A percentile compares a stretch with the other conserved stretches of the same genome.
Conservation (phyloP, 2,113 vertebrate genomes). For the Murina feae region DNA sequence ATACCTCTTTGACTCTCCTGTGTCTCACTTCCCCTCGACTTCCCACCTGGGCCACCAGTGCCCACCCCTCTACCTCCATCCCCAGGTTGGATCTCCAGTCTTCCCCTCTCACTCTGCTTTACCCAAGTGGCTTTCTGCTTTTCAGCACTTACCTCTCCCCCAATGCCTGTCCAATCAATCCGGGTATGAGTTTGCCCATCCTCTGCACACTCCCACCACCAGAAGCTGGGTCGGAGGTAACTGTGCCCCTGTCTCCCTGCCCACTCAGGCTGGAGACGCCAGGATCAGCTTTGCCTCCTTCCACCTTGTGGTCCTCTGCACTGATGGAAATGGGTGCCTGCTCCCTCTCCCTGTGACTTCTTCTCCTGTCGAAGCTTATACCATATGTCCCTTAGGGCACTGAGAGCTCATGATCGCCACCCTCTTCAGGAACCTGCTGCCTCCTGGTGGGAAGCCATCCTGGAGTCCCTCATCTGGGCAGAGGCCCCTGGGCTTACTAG, state of each 20-base stretch:
- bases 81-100: not conserved
- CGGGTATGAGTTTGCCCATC: not conserved
- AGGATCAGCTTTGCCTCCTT: not conserved
- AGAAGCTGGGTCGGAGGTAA: not conserved
- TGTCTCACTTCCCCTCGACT: rapidly evolving
- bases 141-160: not conserved
- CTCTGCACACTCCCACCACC: not conserved
- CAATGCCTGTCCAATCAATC: too few relatives aligned
- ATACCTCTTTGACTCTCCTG: not conserved
- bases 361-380: not conserved
- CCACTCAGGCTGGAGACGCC: too few relatives aligned
- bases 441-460: not conserved
- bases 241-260: not conserved
- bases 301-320: rapidly evolving
- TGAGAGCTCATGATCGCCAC: not conserved
- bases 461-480: not conserved
- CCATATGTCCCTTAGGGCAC: too few relatives aligned
- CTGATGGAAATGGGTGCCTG: not conserved
- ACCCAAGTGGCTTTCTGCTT: not conserved
- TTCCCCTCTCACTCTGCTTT: not conserved
- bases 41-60: not conserved
- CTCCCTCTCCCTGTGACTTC: not conserved
- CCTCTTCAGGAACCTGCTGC: not conserved
- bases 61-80: too few relatives aligned
- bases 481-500: not conserved